A percentile compares a stretch with the other conserved stretches of the same genome.
phyloP scores from a whole-genome alignment of 2,113 vertebrate species.

The Choloepus hoffmanni region DNA sequence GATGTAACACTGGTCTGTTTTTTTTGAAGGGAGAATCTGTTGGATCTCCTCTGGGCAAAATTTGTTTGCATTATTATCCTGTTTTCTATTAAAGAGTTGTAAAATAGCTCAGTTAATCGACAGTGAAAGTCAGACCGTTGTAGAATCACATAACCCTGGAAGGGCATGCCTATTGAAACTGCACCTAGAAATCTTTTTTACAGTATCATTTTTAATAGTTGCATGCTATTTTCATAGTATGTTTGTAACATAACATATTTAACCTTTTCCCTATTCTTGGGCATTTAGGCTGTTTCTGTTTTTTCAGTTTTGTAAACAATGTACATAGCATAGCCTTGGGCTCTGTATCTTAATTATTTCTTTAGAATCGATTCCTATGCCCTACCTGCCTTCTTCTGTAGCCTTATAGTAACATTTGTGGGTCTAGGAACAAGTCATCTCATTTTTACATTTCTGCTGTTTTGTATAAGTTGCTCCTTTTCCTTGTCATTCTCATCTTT shows the following conservation, averaged over 20 bases:
- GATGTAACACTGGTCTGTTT: not conserved
- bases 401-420: not conserved
- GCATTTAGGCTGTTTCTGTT: not conserved
- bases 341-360: not conserved
- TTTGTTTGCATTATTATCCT: not conserved
- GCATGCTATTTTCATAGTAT: not conserved
- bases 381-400: not conserved
- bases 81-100: not conserved
- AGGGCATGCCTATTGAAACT: not conserved
- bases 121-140: not conserved
- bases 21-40: not conserved
- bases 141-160: not conserved
- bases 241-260: not conserved
- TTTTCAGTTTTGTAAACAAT: not conserved
- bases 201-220: slow-evolving; percentile 3
- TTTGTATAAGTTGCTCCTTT: not conserved
- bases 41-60: not conserved
- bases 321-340: not conserved
- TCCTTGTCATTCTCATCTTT: not conserved
- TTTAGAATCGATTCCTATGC: not conserved
- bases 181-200: not conserved
- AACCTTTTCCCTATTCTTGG: not conserved
- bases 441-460: not conserved
- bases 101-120: not conserved
- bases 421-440: not conserved